Evolutionary conservation across 1,140 invertebrate genomes (phyloP).

Genomic region (Pemphigus obesinymphae): DNA sequence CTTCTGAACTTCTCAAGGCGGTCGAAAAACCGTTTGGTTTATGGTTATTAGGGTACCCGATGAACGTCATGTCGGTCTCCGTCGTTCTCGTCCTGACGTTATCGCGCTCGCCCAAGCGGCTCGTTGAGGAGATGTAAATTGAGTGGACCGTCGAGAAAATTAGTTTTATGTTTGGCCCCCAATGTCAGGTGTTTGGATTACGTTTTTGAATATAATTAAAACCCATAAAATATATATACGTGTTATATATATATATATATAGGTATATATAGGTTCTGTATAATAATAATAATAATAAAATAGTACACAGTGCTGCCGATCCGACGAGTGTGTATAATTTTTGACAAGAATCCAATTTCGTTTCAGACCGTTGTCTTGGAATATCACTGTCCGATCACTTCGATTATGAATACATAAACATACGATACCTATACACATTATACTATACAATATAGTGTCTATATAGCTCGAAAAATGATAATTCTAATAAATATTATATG

Average conservation of each 20-base stretch:
- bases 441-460: background rate
- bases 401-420: background rate
- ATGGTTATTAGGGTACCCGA: constrained; percentile 4
- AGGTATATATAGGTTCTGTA: too few relatives aligned
- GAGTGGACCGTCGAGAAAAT: constrained; percentile 6
- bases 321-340: background rate
- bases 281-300: constrained; percentile 3
- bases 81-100: background rate
- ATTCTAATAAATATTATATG: background rate
- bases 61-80: constrained; percentile 16
- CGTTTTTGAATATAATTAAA: constrained; percentile 28
- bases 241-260: background rate
- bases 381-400: constrained; percentile 7
- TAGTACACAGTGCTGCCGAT: constrained; percentile 1
- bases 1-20: background rate
- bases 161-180: background rate
- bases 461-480: background rate
- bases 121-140: constrained; percentile 9
- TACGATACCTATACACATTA: background rate
- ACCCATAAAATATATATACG: background rate
- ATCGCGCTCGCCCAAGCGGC: background rate
- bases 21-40: background rate
- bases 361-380: constrained; percentile 15
- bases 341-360: constrained; percentile 37
- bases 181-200: constrained; percentile 25